phyloP scores from a whole-genome alignment of 2,113 vertebrate species.

The Mobula hypostoma region DNA sequence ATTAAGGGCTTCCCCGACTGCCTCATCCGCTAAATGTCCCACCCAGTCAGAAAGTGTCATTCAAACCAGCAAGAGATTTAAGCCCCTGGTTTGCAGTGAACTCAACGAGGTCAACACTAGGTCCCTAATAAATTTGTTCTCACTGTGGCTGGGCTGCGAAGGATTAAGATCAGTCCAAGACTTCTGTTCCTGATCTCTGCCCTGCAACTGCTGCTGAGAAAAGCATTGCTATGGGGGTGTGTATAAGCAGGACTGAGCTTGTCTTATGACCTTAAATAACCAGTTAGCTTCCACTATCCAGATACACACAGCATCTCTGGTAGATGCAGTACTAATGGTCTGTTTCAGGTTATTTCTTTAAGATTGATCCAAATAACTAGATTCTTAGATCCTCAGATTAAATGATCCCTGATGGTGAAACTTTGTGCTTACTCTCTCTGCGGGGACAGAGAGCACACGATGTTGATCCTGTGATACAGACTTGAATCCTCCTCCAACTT shows the following conservation, averaged over 20 bases:
- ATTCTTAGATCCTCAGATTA: neutral
- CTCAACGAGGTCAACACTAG: neutral
- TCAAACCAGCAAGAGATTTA: neutral
- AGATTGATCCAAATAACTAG: neutral
- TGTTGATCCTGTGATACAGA: too few relatives aligned
- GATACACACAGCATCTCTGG: neutral
- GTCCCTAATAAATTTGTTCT: neutral
- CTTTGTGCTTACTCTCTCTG: neutral
- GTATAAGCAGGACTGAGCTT: neutral
- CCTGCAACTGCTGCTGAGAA: neutral
- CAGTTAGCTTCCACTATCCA: neutral
- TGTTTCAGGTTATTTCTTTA: neutral
- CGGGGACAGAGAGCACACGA: neutral
- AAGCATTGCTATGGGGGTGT: neutral
- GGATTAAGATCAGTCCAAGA: neutral
- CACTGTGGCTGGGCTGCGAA: neutral
- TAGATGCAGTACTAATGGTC: neutral
- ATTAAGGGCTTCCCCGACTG: neutral
- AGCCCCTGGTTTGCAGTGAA: neutral
- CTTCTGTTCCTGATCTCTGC: neutral
- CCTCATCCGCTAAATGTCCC: neutral
- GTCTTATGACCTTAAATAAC: neutral
- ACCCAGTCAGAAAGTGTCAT: neutral
- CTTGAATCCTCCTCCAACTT: neutral
- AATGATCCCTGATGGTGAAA: neutral